phyloP scores from a whole-genome alignment of 2,797 vertebrate species.

The Malacoraja senta region DNA sequence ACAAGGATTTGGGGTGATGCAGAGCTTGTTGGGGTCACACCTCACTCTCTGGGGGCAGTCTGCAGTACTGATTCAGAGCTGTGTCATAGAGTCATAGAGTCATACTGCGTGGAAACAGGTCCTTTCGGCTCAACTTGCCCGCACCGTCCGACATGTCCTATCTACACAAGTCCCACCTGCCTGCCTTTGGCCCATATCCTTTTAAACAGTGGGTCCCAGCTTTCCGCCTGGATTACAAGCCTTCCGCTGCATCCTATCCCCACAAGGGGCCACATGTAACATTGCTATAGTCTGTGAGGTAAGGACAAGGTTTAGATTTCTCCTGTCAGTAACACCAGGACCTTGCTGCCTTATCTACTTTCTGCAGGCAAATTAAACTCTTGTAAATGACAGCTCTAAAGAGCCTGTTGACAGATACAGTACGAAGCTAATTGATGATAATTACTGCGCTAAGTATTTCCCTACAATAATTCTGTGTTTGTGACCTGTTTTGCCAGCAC shows the following conservation, averaged over 20 bases:
- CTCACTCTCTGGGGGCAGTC: background rate
- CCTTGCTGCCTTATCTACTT: background rate
- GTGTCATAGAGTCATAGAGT: too few species aligned
- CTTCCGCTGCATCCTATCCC: too few species aligned
- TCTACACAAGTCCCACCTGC: too few species aligned
- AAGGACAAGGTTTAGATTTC: background rate
- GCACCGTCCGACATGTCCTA: too few species aligned
- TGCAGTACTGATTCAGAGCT: background rate
- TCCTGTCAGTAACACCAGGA: background rate
- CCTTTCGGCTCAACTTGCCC: too few species aligned
- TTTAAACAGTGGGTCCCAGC: background rate
- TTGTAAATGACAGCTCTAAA: background rate
- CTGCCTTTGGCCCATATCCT: too few species aligned
- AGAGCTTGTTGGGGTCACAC: background rate
- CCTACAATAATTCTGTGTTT: background rate
- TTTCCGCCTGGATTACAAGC: background rate
- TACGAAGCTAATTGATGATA: background rate
- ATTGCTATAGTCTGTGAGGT: background rate
- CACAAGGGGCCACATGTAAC: too few species aligned
- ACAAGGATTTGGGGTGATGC: too few species aligned
- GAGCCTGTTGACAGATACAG: background rate
- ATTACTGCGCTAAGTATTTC: background rate
- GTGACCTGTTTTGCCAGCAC: background rate
- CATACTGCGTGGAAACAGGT: too few species aligned
- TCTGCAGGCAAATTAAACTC: background rate